Evolutionary conservation across 2,113 vertebrate species (phyloP).

Genomic region (Nanger granti): DNA sequence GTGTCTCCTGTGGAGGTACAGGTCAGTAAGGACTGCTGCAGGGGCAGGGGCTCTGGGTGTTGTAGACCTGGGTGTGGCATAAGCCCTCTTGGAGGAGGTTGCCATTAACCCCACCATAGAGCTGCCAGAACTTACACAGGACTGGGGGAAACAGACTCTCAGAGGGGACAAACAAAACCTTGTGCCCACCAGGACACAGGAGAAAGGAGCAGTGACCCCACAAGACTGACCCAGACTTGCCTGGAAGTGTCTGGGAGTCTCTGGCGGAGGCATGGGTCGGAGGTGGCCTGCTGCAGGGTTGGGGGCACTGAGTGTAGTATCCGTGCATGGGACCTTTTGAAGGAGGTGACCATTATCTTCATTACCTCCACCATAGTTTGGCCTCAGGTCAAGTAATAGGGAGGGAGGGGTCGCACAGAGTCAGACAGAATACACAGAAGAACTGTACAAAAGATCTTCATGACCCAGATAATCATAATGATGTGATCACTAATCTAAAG

Average conservation of each 20-base stretch:
- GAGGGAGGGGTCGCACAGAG: not conserved
- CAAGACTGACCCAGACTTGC: not conserved
- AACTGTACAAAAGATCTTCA: not conserved
- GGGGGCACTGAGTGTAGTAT: not conserved
- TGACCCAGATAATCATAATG: not conserved
- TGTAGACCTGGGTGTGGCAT: not conserved
- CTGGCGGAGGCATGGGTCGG: accelerated
- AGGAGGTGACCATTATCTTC: not conserved
- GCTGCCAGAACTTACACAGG: not conserved
- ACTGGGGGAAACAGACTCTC: not conserved
- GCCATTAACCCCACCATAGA: not conserved
- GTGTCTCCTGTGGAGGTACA: accelerated
- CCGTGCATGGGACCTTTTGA: not conserved
- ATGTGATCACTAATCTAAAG: not conserved
- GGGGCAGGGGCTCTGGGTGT: not conserved
- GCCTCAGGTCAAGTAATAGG: not conserved
- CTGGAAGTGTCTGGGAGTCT: not conserved
- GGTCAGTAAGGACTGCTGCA: not conserved
- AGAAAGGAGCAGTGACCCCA: not conserved
- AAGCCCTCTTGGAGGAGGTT: not conserved
- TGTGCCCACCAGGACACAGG: not conserved
- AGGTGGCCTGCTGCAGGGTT: not conserved
- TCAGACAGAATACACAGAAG: not conserved
- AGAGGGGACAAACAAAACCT: not conserved
- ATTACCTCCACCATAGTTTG: not conserved